phyloP scores from a whole-genome alignment of 2,797 vertebrate genomes.

The Oryzias sinensis region DNA sequence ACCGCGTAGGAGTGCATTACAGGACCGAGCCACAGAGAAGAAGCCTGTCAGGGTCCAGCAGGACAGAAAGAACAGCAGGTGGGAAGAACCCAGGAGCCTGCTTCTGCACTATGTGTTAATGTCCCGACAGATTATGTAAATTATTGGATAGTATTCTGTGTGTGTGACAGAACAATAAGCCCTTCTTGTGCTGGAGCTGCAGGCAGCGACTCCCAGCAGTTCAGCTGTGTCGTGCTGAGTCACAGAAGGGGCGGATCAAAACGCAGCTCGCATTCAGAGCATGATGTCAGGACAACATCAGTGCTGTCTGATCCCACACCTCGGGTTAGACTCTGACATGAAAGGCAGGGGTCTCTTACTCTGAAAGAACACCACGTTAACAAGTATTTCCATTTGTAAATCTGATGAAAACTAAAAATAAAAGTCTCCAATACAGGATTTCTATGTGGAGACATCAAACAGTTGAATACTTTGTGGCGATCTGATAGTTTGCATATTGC shows the following conservation, averaged over 20 bases:
- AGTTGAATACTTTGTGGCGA: too few species aligned
- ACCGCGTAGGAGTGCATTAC: slow-evolving; percentile 64
- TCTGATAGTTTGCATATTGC: too few species aligned
- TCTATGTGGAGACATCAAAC: too few species aligned
- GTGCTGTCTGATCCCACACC: too few species aligned
- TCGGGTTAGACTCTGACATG: too few species aligned
- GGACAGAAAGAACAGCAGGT: slow-evolving; percentile 51
- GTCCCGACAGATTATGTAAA: slow-evolving; percentile 24
- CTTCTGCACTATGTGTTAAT: slow-evolving; percentile 23
- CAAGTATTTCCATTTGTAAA: too few species aligned
- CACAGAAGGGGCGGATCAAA: slow-evolving; percentile 49
- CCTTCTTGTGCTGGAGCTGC: slow-evolving; percentile 14
- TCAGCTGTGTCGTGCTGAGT: slow-evolving; percentile 57
- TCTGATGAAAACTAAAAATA: too few species aligned
- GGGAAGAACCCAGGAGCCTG: slow-evolving; percentile 26
- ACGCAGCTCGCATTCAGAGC: slow-evolving; percentile 29
- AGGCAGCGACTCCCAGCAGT: slow-evolving; percentile 28
- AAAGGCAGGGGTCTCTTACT: too few species aligned
- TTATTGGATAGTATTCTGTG: background rate
- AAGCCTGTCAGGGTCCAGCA: slow-evolving; percentile 48
- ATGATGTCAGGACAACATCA: slow-evolving; percentile 46
- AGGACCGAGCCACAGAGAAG: slow-evolving; percentile 37
- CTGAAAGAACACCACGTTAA: too few species aligned
- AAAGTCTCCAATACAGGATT: too few species aligned
- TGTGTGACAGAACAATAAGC: slow-evolving; percentile 18